These are phyloP conservation scores for Grammomys surdaster DNA, from an alignment of 2,113 vertebrate species.

Conservation along the genomic window DNA sequence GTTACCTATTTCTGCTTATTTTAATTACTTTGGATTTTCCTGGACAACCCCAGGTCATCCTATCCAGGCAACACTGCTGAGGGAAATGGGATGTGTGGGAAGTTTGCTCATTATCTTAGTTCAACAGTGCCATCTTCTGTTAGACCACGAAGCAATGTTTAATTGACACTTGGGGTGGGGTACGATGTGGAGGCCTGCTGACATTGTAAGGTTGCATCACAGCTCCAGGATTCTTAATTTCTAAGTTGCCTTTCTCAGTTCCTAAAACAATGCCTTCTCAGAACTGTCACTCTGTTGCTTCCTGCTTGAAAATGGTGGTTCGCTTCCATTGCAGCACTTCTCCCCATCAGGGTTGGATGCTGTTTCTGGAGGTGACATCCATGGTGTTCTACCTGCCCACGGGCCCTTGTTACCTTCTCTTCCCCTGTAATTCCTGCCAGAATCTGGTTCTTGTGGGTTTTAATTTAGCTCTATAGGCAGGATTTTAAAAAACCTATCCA, in stretches of 20 bases:
- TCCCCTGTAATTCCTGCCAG: not conserved
- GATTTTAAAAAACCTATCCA: not conserved
- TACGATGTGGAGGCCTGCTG: not conserved
- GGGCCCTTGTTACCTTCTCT: not conserved
- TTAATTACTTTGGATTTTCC: conserved; percentile 21
- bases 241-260: not conserved
- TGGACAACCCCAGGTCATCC: not conserved
- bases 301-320: not conserved
- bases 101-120: conserved; percentile 38
- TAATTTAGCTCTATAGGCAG: not conserved
- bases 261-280: not conserved
- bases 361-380: not conserved
- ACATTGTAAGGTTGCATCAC: not conserved
- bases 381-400: not conserved
- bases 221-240: not conserved
- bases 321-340: not conserved
- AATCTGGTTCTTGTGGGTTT: not conserved
- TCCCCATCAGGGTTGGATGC: not conserved
- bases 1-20: not conserved
- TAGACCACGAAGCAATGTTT: conserved; percentile 48
- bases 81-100: not conserved
- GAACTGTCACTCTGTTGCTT: not conserved
- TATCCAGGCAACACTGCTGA: not conserved
- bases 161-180: not conserved
- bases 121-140: conserved; percentile 75